phyloP scores from a whole-genome alignment of 2,888 invertebrate genomes.

The Cosmorhoe ocellata region DNA sequence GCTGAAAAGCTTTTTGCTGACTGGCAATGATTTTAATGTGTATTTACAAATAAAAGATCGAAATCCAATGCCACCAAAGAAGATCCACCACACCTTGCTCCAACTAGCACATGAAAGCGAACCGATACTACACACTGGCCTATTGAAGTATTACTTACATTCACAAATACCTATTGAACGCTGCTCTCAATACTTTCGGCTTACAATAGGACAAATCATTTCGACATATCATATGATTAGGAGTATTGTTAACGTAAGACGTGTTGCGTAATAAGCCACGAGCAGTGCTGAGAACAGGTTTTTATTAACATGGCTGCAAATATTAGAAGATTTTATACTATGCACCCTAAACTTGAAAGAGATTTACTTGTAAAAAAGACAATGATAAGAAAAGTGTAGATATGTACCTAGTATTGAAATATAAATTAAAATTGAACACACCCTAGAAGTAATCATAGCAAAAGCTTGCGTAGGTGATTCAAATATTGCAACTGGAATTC shows the following conservation, averaged over 20 bases:
- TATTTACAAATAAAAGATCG: too few species aligned
- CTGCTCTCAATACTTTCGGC: conserved; percentile 30
- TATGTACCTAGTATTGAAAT: too few species aligned
- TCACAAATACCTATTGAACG: conserved; percentile 26
- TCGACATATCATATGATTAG: conserved; percentile 35
- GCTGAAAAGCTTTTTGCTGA: too few species aligned
- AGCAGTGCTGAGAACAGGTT: conserved; percentile 9
- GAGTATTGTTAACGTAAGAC: conserved; percentile 33
- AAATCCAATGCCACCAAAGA: not conserved
- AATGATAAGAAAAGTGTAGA: too few species aligned
- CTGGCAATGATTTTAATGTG: too few species aligned
- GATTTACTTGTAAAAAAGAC: too few species aligned
- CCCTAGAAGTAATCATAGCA: not conserved
- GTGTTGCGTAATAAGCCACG: conserved; percentile 25
- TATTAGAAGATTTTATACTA: not conserved
- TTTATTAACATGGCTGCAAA: not conserved
- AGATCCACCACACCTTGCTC: conserved; percentile 4
- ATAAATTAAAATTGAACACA: not conserved
- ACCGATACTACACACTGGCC: conserved; percentile 7
- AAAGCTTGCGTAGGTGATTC: conserved; percentile 22
- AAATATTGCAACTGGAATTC: conserved; percentile 29
- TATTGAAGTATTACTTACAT: conserved; percentile 26
- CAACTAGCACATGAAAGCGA: conserved; percentile 7
- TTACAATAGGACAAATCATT: conserved; percentile 32
- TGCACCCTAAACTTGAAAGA: too few species aligned